phyloP scores from a whole-genome alignment of 2,888 invertebrate genomes.

The Dasysyrphus albostriatus region DNA sequence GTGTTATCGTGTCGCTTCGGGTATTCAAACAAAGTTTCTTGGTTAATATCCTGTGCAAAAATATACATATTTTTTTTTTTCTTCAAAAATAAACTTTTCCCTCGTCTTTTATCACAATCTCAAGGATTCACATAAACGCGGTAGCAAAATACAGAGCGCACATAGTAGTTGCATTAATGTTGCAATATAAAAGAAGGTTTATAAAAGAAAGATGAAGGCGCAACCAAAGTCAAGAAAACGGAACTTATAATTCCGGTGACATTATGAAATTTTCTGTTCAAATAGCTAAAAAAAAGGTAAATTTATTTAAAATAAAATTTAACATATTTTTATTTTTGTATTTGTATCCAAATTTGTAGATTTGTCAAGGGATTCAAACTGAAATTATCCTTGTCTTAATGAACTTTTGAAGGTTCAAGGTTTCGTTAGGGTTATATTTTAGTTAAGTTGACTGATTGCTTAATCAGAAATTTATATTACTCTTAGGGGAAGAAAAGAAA shows the following conservation, averaged over 20 bases:
- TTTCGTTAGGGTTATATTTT: no score
- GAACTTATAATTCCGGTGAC: conserved; percentile 21
- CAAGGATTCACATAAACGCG: conserved; percentile 7
- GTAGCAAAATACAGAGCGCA: not conserved
- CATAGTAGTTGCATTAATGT: not conserved
- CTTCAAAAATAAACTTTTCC: conserved; percentile 10
- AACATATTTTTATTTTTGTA: not conserved
- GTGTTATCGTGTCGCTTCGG: conserved; percentile 62
- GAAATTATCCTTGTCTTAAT: not conserved
- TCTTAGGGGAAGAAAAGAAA: no score
- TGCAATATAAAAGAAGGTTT: not conserved
- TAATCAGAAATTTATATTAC: no score
- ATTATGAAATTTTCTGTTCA: conserved; percentile 17
- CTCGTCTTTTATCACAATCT: not conserved
- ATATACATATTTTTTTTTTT: conserved; percentile 9
- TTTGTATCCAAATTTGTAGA: not conserved
- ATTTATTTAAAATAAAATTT: not conserved
- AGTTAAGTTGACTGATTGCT: no score
- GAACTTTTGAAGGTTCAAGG: no score
- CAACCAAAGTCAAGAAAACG: conserved; percentile 10
- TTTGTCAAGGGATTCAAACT: not conserved
- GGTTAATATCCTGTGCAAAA: conserved; percentile 56
- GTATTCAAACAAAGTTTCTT: conserved; percentile 65
- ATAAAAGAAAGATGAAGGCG: not conserved
- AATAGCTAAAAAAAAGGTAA: not conserved